These are phyloP conservation scores for Mola mola DNA, from an alignment of 2,113 vertebrate species.

Conservation along the genomic window DNA sequence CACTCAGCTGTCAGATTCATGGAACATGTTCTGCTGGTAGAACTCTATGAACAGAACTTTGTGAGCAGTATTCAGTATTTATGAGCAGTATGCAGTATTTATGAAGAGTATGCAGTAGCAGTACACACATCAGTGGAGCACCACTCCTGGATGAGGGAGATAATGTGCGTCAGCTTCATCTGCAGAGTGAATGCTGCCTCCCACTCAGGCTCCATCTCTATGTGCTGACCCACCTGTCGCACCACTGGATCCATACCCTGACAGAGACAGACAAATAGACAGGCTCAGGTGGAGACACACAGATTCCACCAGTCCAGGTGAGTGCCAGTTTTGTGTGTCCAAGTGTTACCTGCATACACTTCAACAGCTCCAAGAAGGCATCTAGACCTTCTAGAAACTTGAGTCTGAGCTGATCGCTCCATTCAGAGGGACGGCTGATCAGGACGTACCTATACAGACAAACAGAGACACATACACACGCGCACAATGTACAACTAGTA, in stretches of 20 bases:
- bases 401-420: conserved; percentile 88
- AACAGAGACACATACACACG: neutral
- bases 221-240: conserved; percentile 96
- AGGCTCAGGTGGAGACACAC: neutral
- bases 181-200: conserved; percentile 97
- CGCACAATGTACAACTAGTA: neutral
- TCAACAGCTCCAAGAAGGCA: conserved; percentile 93
- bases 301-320: neutral
- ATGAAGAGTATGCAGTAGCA: neutral
- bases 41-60: too few relatives aligned
- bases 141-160: conserved; percentile 99
- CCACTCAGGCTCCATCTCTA: conserved; percentile 99
- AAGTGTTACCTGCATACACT: conserved; percentile 92
- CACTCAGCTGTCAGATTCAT: too few relatives aligned
- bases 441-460: conserved; percentile 88
- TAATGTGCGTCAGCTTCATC: conserved; percentile 97
- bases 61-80: too few relatives aligned
- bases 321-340: neutral
- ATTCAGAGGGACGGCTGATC: conserved; percentile 91
- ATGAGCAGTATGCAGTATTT: neutral
- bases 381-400: conserved; percentile 96
- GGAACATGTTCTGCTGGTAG: too few relatives aligned
- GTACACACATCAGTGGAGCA: conserved; percentile 91
- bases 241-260: conserved; percentile 98
- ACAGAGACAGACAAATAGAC: neutral